phyloP scores from a whole-genome alignment of 2,888 invertebrate genomes.

The Cerastoderma edule region DNA sequence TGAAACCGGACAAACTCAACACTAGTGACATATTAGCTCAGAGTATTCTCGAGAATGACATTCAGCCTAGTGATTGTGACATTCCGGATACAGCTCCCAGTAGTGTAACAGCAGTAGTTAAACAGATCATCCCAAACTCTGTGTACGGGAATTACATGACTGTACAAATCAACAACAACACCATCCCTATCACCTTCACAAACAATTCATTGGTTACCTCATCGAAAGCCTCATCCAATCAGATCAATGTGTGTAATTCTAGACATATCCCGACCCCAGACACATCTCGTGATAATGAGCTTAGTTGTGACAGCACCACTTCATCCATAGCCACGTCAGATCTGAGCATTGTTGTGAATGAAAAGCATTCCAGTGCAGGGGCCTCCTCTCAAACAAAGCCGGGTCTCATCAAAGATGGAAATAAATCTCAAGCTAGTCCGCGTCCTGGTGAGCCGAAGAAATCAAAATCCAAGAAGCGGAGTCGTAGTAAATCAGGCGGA shows the following conservation, averaged over 20 bases:
- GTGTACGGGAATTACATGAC: constrained; percentile 60
- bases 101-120: constrained; percentile 52
- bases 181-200: constrained; percentile 56
- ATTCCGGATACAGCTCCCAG: constrained; percentile 53
- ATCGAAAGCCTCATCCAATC: constrained; percentile 53
- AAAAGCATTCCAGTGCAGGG: constrained; percentile 74
- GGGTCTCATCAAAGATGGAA: constrained; percentile 44
- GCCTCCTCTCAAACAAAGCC: constrained; percentile 39
- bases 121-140: constrained; percentile 57
- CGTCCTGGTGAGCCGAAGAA: constrained; percentile 55
- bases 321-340: constrained; percentile 68
- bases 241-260: constrained; percentile 65
- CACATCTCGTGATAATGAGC: constrained; percentile 68
- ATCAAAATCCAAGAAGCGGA: constrained; percentile 66
- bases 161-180: constrained; percentile 56
- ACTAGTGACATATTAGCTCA: constrained; percentile 52
- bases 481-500: constrained; percentile 67
- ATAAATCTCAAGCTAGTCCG: constrained; percentile 53
- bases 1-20: constrained; percentile 27
- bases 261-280: constrained; percentile 73
- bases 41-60: constrained; percentile 56
- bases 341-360: constrained; percentile 53
- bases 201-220: constrained; percentile 52
- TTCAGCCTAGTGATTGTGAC: constrained; percentile 58
- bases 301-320: constrained; percentile 75